phyloP scores from a whole-genome alignment of 1,140 invertebrate genomes.

The Pseudoatta argentina region DNA sequence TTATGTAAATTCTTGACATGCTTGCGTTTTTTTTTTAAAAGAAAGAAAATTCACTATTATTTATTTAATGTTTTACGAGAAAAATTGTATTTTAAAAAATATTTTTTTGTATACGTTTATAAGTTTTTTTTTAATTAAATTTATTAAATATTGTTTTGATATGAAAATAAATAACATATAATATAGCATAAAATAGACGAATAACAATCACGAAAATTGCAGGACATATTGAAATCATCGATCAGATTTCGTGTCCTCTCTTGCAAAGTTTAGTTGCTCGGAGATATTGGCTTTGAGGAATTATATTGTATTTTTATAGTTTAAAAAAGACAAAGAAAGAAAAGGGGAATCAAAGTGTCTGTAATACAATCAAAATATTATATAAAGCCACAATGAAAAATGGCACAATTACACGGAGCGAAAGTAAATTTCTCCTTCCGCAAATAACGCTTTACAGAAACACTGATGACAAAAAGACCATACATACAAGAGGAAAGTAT shows the following conservation, averaged over 20 bases:
- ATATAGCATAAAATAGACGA: neutral
- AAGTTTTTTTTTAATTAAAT: neutral
- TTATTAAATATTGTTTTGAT: constrained; percentile 3
- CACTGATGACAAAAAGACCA: constrained; percentile 26
- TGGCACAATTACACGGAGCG: constrained; percentile 12
- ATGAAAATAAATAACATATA: neutral
- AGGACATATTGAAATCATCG: neutral
- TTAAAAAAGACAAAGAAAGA: neutral
- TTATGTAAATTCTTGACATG: neutral
- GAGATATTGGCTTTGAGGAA: constrained; percentile 11
- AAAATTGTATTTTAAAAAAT: neutral
- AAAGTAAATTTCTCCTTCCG: constrained; percentile 7
- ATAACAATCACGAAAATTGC: neutral
- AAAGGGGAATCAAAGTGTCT: neutral
- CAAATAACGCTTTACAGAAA: constrained; percentile 43
- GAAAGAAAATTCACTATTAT: neutral
- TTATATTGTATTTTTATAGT: neutral
- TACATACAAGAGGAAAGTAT: constrained; percentile 53
- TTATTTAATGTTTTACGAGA: constrained; percentile 14
- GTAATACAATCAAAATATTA: constrained; percentile 26
- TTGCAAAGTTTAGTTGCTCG: constrained; percentile 6
- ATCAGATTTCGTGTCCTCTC: neutral
- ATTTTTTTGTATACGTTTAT: neutral
- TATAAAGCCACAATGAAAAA: constrained; percentile 27
- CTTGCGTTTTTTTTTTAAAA: neutral